A percentile compares a stretch with the other conserved stretches of the same genome.
phyloP scores from a whole-genome alignment of 2,113 vertebrate species.

The Fulmarus glacialis region DNA sequence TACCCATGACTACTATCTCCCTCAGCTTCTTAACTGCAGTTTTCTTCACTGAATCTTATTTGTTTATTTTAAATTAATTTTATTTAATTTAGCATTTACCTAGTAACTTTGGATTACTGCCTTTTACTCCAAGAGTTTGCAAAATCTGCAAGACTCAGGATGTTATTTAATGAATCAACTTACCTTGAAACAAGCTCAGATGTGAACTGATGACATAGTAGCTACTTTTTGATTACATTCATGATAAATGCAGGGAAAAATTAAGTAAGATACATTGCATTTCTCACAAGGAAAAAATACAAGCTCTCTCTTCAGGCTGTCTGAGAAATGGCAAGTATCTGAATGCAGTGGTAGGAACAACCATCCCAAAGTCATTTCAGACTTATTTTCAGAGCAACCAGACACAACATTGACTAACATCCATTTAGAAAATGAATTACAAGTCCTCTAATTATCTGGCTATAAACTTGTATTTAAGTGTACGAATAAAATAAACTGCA shows the following conservation, averaged over 20 bases:
- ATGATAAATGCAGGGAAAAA: neutral
- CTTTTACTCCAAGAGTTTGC: neutral
- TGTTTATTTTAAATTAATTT: neutral
- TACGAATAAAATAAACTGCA: neutral
- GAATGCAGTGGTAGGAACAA: neutral
- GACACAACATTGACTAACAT: neutral
- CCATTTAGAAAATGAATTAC: neutral
- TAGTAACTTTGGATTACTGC: neutral
- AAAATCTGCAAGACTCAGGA: neutral
- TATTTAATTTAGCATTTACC: neutral
- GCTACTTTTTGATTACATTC: neutral
- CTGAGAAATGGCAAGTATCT: neutral
- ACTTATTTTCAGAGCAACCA: neutral
- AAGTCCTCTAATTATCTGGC: neutral
- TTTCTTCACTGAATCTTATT: neutral
- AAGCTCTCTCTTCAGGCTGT: neutral
- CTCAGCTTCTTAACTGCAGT: constrained; percentile 24
- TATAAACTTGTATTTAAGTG: neutral
- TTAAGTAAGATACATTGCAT: neutral
- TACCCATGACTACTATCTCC: neutral
- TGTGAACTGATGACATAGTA: neutral
- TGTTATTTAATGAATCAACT: neutral
- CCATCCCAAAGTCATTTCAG: neutral
- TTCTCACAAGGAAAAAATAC: neutral
- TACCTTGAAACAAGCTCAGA: neutral